These are phyloP conservation scores for Trachelipus rathkii DNA, from an alignment of 1,140 invertebrate genomes.

Conservation along the genomic window DNA sequence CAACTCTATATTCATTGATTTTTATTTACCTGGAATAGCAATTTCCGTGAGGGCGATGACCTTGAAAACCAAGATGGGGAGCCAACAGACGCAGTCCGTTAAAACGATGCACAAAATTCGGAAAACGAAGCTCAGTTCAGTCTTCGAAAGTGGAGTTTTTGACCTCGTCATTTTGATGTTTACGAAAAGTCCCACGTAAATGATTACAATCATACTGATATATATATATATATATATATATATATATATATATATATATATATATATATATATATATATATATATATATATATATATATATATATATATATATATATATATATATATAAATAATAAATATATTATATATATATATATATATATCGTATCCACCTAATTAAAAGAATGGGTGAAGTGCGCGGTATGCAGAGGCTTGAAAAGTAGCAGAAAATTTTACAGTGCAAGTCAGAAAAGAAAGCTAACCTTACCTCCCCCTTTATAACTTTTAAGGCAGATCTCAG, in stretches of 20 bases:
- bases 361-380: too few species aligned
- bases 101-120: slow-evolving; percentile 72
- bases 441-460: too few species aligned
- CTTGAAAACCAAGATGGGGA: slow-evolving; percentile 67
- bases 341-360: slow-evolving; percentile 10
- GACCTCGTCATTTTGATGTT: slow-evolving; percentile 61
- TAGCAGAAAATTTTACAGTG: too few species aligned
- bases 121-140: slow-evolving; percentile 65
- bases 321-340: slow-evolving; percentile 17
- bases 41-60: slow-evolving; percentile 59
- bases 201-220: slow-evolving; percentile 60
- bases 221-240: slow-evolving; percentile 7
- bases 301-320: slow-evolving; percentile 16
- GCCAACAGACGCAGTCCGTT: slow-evolving; percentile 70
- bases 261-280: slow-evolving; percentile 9
- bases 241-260: slow-evolving; percentile 17
- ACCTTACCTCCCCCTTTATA: too few species aligned
- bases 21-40: slow-evolving; percentile 55
- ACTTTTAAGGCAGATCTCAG: too few species aligned
- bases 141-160: slow-evolving; percentile 58
- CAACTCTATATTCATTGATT: too few species aligned
- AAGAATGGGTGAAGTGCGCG: too few species aligned
- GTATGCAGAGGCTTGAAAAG: too few species aligned
- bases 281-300: not conserved
- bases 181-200: slow-evolving; percentile 62